These are phyloP conservation scores for Caenorhabditis panamensis DNA, from an alignment of 2,888 invertebrate species.

Conservation along the genomic window DNA sequence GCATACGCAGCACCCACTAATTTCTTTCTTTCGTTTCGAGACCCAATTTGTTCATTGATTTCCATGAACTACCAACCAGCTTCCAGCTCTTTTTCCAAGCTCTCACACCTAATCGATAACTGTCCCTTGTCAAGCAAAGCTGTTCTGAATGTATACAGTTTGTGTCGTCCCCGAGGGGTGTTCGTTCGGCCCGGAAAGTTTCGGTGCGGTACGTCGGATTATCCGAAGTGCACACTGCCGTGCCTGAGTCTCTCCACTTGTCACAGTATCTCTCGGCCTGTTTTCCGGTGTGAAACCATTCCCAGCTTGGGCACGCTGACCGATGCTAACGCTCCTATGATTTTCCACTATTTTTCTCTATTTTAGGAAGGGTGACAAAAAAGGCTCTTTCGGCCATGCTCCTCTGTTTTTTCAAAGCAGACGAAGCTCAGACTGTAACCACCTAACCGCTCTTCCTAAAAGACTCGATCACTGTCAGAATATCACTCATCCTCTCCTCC, in stretches of 20 bases:
- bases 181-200: slow-evolving; percentile 16
- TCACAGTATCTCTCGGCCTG: slow-evolving; percentile 12
- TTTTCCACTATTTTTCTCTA: neutral
- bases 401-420: neutral
- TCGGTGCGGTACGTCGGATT: slow-evolving; percentile 39
- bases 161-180: neutral
- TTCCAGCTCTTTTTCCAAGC: too few species aligned
- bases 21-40: neutral
- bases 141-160: slow-evolving; percentile 6
- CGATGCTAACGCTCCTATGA: neutral
- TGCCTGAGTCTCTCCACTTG: slow-evolving; percentile 26
- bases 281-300: slow-evolving; percentile 55
- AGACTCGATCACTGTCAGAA: too few species aligned
- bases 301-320: neutral
- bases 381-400: neutral
- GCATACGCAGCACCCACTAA: slow-evolving; percentile 12
- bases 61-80: too few species aligned
- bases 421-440: too few species aligned
- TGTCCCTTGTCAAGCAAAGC: too few species aligned
- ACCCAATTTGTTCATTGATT: too few species aligned
- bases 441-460: too few species aligned
- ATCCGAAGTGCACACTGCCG: slow-evolving; percentile 57
- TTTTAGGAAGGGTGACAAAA: neutral
- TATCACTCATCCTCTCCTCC: too few species aligned
- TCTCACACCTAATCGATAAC: too few species aligned